A percentile compares a stretch with the other conserved stretches of the same genome.
Conservation (phyloP, 2,113 vertebrate genomes). For the Cacatua alba region DNA sequence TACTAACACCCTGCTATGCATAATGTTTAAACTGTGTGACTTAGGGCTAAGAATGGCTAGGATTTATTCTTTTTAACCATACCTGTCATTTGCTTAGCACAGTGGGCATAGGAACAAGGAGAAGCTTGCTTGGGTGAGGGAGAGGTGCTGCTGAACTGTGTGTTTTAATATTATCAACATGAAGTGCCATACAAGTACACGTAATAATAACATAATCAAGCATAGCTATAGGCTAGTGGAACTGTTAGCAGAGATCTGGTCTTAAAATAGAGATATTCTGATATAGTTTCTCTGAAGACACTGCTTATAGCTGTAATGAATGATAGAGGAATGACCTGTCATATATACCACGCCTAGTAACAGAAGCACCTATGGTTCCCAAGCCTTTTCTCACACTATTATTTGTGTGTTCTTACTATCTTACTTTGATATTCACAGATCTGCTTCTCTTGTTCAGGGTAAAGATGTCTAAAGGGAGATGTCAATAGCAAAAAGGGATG, state of each 20-base stretch:
- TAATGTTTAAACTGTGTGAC: neutral
- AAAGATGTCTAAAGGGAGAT: neutral
- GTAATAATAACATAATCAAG: neutral
- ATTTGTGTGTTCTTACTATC: neutral
- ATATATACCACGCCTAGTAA: no score
- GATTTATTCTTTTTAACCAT: neutral
- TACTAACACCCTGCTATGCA: neutral
- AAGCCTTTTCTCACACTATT: neutral
- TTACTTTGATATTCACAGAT: neutral
- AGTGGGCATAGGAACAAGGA: neutral
- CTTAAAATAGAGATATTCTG: neutral
- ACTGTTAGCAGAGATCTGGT: neutral
- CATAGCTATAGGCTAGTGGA: neutral
- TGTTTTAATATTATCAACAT: neutral
- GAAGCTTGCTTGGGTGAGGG: neutral
- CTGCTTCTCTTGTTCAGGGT: neutral
- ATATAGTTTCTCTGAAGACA: neutral
- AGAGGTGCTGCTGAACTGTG: neutral
- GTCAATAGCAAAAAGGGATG: neutral
- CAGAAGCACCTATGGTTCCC: neutral
- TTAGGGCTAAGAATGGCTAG: neutral
- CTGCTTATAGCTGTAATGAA: accelerated
- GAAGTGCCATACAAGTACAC: neutral
- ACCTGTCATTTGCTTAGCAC: neutral
- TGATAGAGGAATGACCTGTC: neutral